phyloP scores from a whole-genome alignment of 64 coral and sea anemone species.

The Pocillopora damicornis region DNA sequence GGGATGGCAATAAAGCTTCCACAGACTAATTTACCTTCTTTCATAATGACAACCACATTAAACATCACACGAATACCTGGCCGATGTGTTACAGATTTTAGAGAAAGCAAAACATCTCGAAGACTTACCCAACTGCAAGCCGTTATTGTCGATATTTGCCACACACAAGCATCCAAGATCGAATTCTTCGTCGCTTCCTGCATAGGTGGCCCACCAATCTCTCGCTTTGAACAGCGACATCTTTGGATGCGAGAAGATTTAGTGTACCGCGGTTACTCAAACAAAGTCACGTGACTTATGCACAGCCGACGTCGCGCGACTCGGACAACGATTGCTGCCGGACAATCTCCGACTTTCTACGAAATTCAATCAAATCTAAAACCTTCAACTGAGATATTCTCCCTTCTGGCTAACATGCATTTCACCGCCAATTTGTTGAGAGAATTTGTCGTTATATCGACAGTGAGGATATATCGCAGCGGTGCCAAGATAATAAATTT shows the following conservation, averaged over 20 bases:
- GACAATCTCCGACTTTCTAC: background rate
- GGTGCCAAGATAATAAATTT: too few relatives aligned
- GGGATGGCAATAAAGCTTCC: background rate
- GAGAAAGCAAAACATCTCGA: background rate
- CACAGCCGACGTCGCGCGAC: too few relatives aligned
- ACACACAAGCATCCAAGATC: constrained; percentile 94
- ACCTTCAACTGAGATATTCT: too few relatives aligned
- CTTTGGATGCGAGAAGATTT: constrained; percentile 35
- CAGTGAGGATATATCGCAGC: too few relatives aligned
- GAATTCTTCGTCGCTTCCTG: constrained; percentile 97
- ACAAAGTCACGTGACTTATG: constrained; percentile 45
- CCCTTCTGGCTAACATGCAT: too few relatives aligned
- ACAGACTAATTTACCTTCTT: background rate
- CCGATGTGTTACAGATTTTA: background rate
- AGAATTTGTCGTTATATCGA: too few relatives aligned
- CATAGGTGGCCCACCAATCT: constrained; percentile 99
- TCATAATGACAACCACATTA: background rate
- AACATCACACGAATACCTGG: background rate
- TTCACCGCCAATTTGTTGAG: too few relatives aligned
- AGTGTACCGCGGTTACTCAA: constrained; percentile 44
- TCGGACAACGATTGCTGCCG: background rate
- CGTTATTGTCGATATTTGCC: constrained; percentile 91
- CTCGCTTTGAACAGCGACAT: constrained; percentile 99
- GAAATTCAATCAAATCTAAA: too few relatives aligned
- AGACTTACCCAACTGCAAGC: constrained; percentile 66